Evolutionary conservation across 2,888 invertebrate species (phyloP), one percentile per base, ranked within the genome.

Genomic region (Cyclophora albipunctata): DNA sequence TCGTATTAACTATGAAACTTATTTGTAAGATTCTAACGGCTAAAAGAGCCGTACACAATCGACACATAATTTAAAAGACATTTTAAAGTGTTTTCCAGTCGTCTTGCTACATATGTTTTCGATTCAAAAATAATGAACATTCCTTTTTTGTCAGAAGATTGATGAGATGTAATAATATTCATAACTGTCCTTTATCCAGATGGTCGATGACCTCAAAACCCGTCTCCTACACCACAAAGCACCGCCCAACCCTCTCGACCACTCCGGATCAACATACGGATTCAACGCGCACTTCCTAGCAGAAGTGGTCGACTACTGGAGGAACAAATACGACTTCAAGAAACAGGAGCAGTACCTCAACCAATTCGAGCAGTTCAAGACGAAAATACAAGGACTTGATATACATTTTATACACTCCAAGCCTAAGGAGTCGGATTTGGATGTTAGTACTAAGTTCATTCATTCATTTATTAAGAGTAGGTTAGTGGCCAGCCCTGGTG

Each of bases 241-340:
- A 0, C 81, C 90, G 3, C 75, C 81, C 0, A 84, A 85, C 6
- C 93, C 95, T 0, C 69, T 95, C 45, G 93, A 95, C 74, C 91
- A 90, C 46, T 79, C 88, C 0, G 91, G 91, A 4, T 97, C 96
- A 78, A 90, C 92, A 52, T 96, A 96, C 67, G 98, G 98, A 2
- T 93, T 97, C 71, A 94, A 95, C 67, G 82, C 93, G 0, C 87
- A 92, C 42, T 92, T 92, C 55, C 76, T 96, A 3, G 83, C 90
- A 6, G 89, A 90, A 58, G 85, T 97, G 4, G 74, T 95, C 0
- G 90, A 93, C 45, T 94, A 94, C 74, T 98, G 98, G 98, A 90
- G 90, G 6, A 91, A 91, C 41, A 90, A 90, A 40, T 97, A 95
- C 73, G 90, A 95, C 63, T 79, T 89, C 51, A 83, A 83, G 45